Percentiles rank a stretch among this genome's conserved stretches.
phyloP scores from a whole-genome alignment of 2,888 invertebrate genomes.

The Onthophagus sagittarius region DNA sequence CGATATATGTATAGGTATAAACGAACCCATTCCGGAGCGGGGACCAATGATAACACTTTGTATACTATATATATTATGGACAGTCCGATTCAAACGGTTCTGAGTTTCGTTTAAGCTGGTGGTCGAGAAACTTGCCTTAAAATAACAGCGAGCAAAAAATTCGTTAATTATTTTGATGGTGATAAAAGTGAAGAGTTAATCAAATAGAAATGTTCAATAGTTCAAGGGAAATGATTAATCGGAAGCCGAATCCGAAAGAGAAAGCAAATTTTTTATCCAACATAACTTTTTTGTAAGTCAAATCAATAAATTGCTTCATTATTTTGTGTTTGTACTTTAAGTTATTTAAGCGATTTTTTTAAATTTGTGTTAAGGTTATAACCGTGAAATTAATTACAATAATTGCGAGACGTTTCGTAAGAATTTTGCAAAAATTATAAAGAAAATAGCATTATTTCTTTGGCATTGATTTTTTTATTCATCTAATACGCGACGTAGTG shows the following conservation, averaged over 20 bases:
- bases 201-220: conserved; percentile 19
- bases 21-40: neutral
- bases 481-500: too few relatives aligned
- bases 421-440: too few relatives aligned
- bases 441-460: too few relatives aligned
- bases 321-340: neutral
- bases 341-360: neutral
- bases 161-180: neutral
- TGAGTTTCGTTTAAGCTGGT: neutral
- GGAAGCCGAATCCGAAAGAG: conserved; percentile 27
- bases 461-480: too few relatives aligned
- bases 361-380: too few relatives aligned
- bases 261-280: conserved; percentile 25
- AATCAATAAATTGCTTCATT: neutral
- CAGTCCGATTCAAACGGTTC: neutral
- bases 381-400: too few relatives aligned
- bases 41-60: neutral
- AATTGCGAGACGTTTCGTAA: too few relatives aligned
- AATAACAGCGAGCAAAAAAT: too few relatives aligned
- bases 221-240: conserved; percentile 15
- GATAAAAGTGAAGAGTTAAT: neutral
- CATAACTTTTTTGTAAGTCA: conserved; percentile 28
- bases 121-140: neutral
- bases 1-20: neutral
- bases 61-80: neutral